phyloP scores from a whole-genome alignment of 2,797 vertebrate species.

The Galaxias olidus region DNA sequence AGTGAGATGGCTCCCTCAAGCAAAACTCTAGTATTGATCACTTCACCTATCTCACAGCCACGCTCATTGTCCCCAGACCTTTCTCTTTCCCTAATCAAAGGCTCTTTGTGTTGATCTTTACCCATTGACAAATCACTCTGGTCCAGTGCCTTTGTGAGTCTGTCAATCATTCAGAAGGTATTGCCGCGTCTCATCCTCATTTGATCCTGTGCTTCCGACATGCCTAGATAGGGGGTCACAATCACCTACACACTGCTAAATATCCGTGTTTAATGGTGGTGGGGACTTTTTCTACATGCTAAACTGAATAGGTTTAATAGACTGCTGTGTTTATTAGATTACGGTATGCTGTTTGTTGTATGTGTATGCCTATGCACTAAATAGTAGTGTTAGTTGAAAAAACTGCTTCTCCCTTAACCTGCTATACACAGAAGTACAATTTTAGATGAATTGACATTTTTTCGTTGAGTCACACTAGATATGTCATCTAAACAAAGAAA shows the following conservation, averaged over 20 bases:
- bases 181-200: conserved; percentile 56
- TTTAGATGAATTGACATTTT: too few species aligned
- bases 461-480: too few species aligned
- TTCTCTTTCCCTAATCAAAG: conserved; percentile 76
- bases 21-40: conserved; percentile 79
- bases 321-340: too few species aligned
- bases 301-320: too few species aligned
- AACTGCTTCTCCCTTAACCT: too few species aligned
- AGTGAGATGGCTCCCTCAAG: conserved; percentile 69
- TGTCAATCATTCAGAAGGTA: conserved; percentile 75
- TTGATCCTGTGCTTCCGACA: conserved; percentile 33
- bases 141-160: conserved; percentile 66
- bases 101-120: conserved; percentile 77
- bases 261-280: background rate
- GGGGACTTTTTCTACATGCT: too few species aligned
- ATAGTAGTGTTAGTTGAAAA: too few species aligned
- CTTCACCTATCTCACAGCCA: conserved; percentile 66
- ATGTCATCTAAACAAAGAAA: too few species aligned
- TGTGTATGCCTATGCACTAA: too few species aligned
- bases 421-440: too few species aligned
- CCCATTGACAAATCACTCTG: conserved; percentile 79
- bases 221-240: conserved; percentile 22
- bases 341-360: too few species aligned
- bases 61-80: conserved; percentile 69
- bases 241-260: conserved; percentile 19